phyloP scores from a whole-genome alignment of 2,113 vertebrate genomes.

The Amazona guildingii region DNA sequence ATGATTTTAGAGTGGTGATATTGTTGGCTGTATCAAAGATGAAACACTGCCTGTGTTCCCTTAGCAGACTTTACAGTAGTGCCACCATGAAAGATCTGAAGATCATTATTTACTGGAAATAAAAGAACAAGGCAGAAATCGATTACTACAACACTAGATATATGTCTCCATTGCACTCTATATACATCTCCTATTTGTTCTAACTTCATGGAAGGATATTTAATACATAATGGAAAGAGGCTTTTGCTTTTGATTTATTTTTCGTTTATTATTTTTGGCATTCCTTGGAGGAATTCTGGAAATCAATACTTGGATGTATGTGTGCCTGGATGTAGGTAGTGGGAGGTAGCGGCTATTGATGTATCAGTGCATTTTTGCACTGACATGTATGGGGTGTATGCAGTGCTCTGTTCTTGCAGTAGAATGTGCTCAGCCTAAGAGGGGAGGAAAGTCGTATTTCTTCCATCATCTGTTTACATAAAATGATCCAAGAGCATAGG shows the following conservation, averaged over 20 bases:
- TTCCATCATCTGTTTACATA: neutral
- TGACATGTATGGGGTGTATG: neutral
- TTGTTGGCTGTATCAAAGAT: conserved; percentile 41
- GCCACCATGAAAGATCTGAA: conserved; percentile 73
- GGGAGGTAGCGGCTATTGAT: conserved; percentile 4
- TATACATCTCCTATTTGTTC: conserved; percentile 80
- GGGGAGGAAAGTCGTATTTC: neutral
- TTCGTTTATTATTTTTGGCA: conserved; percentile 79
- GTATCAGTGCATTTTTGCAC: neutral
- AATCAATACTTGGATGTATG: conserved; percentile 68
- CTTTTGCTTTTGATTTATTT: conserved; percentile 78
- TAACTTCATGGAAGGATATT: conserved; percentile 78
- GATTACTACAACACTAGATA: conserved; percentile 76
- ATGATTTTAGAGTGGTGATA: conserved; percentile 48
- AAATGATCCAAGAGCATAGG: neutral
- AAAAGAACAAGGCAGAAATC: conserved; percentile 80
- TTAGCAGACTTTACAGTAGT: conserved; percentile 59
- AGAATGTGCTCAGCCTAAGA: neutral
- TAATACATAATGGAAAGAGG: conserved; percentile 78
- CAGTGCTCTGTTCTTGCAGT: neutral
- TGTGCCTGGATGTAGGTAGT: conserved; percentile 20
- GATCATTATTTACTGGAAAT: conserved; percentile 83
- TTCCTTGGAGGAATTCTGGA: conserved; percentile 74
- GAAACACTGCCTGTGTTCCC: conserved; percentile 53
- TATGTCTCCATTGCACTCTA: conserved; percentile 76